phyloP scores from a whole-genome alignment of 2,113 vertebrate species.

The Oenanthe oenanthe region DNA sequence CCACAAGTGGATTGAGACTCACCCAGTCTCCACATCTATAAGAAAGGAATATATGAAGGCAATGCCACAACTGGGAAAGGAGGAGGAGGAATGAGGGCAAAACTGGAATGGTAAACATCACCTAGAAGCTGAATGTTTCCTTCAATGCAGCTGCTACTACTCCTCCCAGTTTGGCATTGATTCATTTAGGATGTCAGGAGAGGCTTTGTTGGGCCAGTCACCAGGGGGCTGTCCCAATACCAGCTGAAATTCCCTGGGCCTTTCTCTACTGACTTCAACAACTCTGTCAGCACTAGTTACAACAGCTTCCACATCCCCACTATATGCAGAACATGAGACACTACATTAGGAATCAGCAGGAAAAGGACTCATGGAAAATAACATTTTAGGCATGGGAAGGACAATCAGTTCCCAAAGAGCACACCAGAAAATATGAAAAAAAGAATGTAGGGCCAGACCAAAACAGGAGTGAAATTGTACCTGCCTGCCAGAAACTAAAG shows the following conservation, averaged over 20 bases:
- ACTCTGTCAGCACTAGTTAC: not conserved
- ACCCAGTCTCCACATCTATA: not conserved
- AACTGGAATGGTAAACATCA: constrained; percentile 1
- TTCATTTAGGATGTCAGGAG: not conserved
- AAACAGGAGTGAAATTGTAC: not conserved
- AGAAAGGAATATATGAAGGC: constrained; percentile 33
- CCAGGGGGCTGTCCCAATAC: not conserved
- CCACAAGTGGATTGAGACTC: constrained; percentile 19
- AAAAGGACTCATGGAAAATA: not conserved
- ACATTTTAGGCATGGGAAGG: not conserved
- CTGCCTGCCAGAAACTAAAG: not conserved
- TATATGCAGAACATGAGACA: not conserved
- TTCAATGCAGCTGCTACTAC: constrained; percentile 1
- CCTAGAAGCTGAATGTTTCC: constrained; percentile 1
- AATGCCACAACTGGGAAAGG: not conserved
- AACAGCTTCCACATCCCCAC: not conserved
- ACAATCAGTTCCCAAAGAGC: not conserved
- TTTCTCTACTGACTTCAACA: not conserved
- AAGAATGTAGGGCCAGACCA: not conserved
- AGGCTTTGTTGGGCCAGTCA: not conserved
- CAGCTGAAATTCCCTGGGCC: not conserved
- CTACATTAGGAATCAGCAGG: not conserved
- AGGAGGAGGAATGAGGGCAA: not conserved
- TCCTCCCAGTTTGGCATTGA: constrained; percentile 7
- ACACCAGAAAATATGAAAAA: not conserved